Evolutionary conservation across 2,888 invertebrate genomes (phyloP).

Genomic region (Tricholauxania praeusta): DNA sequence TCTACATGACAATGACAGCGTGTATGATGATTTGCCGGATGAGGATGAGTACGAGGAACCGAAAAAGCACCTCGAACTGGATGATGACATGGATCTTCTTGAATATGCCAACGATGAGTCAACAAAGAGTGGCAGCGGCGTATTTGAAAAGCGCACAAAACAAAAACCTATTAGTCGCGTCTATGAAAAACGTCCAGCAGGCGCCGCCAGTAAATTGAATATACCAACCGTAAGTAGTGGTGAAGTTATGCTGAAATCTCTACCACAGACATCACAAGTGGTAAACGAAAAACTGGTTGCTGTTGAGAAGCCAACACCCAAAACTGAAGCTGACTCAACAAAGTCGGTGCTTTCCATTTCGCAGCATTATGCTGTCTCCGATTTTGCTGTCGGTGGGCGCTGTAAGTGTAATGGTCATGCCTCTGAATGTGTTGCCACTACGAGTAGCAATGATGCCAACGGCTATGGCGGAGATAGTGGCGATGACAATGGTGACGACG

Average conservation of each 20-base stretch:
- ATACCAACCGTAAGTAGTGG: constrained; percentile 53
- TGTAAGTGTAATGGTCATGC: constrained; percentile 99
- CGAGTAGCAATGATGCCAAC: constrained; percentile 69
- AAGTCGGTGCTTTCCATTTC: constrained; percentile 67
- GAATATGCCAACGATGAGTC: constrained; percentile 58
- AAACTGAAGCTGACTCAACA: constrained; percentile 38
- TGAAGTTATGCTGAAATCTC: constrained; percentile 49
- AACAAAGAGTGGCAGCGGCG: constrained; percentile 37
- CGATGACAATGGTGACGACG: constrained; percentile 71
- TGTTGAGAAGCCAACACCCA: constrained; percentile 27
- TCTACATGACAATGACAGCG: constrained; percentile 60
- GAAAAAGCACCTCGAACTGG: constrained; percentile 60
- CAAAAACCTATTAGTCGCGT: constrained; percentile 45
- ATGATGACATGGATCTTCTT: constrained; percentile 57
- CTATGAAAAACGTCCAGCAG: constrained; percentile 54
- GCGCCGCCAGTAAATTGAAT: constrained; percentile 7
- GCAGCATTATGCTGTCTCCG: constrained; percentile 94
- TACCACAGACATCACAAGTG: constrained; percentile 59
- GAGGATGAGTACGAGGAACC: constrained; percentile 62
- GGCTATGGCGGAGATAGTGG: constrained; percentile 39
- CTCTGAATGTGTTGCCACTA: constrained; percentile 81
- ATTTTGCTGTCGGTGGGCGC: constrained; percentile 97
- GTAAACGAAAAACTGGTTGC: not conserved
- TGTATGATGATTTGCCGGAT: constrained; percentile 56
- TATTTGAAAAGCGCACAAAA: constrained; percentile 49